Conservation (phyloP, 2,113 vertebrate genomes). For the Geothlypis trichas region DNA sequence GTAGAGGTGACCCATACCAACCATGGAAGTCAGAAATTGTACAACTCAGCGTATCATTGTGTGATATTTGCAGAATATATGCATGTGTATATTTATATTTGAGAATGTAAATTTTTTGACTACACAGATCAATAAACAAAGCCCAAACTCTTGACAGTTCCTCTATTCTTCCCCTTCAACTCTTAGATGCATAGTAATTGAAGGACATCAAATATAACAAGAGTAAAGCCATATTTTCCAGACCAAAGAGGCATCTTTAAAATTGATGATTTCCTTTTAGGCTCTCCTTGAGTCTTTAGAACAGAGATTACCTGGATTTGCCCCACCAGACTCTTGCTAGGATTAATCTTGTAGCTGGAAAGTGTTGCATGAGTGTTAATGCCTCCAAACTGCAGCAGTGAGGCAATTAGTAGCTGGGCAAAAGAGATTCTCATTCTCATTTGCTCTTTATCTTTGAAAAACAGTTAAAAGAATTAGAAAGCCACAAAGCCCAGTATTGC, state of each 20-base stretch:
- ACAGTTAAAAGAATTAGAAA: background rate
- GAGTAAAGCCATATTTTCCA: background rate
- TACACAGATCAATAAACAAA: background rate
- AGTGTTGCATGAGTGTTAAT: background rate
- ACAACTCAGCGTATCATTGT: background rate
- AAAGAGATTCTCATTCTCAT: background rate
- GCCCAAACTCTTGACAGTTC: background rate
- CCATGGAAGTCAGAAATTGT: background rate
- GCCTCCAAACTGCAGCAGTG: background rate
- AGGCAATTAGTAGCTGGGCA: background rate
- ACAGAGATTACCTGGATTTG: conserved; percentile 32
- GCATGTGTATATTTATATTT: background rate
- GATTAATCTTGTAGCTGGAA: background rate
- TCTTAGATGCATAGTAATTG: background rate
- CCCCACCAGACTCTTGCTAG: background rate
- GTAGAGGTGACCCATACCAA: background rate
- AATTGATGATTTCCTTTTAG: background rate
- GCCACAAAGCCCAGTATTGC: background rate
- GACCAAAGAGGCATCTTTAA: background rate
- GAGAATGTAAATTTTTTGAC: background rate
- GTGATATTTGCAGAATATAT: background rate
- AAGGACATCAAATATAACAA: background rate
- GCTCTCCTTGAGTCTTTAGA: background rate
- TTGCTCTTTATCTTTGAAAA: background rate
- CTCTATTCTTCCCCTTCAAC: background rate